These are phyloP conservation scores for Drosophila neocordata DNA, from an alignment of 1,140 invertebrate genomes.

Conservation along the genomic window DNA sequence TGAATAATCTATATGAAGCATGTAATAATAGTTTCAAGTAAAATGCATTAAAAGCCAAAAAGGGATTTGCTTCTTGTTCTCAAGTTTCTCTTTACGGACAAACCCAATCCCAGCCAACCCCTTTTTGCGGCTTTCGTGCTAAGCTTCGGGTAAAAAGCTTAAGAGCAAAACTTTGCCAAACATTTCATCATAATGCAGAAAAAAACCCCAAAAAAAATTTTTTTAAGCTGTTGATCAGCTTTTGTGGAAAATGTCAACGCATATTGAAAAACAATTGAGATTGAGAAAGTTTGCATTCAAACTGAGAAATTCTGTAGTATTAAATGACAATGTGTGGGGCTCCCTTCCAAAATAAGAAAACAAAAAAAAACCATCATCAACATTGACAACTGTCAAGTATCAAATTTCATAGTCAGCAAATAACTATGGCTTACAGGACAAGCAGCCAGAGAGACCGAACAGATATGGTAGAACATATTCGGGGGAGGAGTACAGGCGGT, in stretches of 20 bases:
- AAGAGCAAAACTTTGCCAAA: slow-evolving; percentile 50
- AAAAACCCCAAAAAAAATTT: slow-evolving; percentile 45
- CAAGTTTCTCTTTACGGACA: slow-evolving; percentile 36
- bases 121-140: slow-evolving; percentile 33
- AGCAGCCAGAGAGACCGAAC: background rate
- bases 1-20: slow-evolving; percentile 75
- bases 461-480: too few species aligned
- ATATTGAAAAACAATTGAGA: slow-evolving; percentile 46
- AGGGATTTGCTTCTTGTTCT: slow-evolving; percentile 55
- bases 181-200: slow-evolving; percentile 59
- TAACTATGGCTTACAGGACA: slow-evolving; percentile 9
- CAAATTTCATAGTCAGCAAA: slow-evolving; percentile 49
- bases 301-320: slow-evolving; percentile 26
- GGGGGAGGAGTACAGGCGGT: background rate
- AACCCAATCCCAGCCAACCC: slow-evolving; percentile 16
- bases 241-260: slow-evolving; percentile 37
- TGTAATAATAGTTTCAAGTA: slow-evolving; percentile 75
- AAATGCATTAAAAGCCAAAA: slow-evolving; percentile 30
- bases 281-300: slow-evolving; percentile 40
- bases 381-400: slow-evolving; percentile 41
- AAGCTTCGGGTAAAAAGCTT: slow-evolving; percentile 58
- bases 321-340: slow-evolving; percentile 26
- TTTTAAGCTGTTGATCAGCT: slow-evolving; percentile 57
- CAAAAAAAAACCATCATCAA: slow-evolving; percentile 17
- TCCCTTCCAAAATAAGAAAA: background rate